Evolutionary conservation across 2,113 vertebrate genomes (phyloP), one percentile per base, ranked within the genome.

Genomic region (Esox niger): DNA sequence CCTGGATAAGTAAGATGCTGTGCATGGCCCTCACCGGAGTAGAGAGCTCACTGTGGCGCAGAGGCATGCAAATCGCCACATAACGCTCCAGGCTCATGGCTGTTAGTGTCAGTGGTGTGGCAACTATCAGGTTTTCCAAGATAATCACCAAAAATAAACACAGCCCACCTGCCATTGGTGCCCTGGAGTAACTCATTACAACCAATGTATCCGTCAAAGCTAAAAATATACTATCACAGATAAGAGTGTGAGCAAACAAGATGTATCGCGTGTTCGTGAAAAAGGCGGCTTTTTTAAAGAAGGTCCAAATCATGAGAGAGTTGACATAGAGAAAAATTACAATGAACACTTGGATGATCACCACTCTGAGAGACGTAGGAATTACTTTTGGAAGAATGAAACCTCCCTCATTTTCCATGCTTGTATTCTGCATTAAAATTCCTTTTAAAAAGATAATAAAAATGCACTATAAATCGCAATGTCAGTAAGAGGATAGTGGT

Each of bases 81-180:
- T n/a, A n/a, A n/a, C n/a, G n/a, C 49, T 88, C 83, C 62, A 83
- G 54, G 1, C 75, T 82, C 85, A 88, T 87, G 27, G 69, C 80
- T 52, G 81, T 82, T 62, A 89, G 66, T 26, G 83, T 78, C 6
- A n/a, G n/a, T n/a, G n/a, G 70, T 0, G 73, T 79, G 26, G 68
- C 62, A 57, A 49, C 57, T 4, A 10, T 9, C 4, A 72, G 65
- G 17, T 47, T 47, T 46, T 20, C 43, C 10, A 9, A 3, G 43
- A 10, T 46, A 4, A 46, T 20, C 5, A 38, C 11, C 35, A 38
- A 73, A 2, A 27, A 27, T 1, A 79, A 4, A 58, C 86, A 86
- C 15, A 76, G 11, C 15, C 61, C 63, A 4, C 62, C 62, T 3
- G 72, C 57, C 0, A 86, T 71, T 0, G 31, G 5, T 0, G 70